A percentile compares a stretch with the other conserved stretches of the same genome.
Evolutionary conservation across 2,113 vertebrate species (phyloP).

Genomic region (Seriola rivoliana): DNA sequence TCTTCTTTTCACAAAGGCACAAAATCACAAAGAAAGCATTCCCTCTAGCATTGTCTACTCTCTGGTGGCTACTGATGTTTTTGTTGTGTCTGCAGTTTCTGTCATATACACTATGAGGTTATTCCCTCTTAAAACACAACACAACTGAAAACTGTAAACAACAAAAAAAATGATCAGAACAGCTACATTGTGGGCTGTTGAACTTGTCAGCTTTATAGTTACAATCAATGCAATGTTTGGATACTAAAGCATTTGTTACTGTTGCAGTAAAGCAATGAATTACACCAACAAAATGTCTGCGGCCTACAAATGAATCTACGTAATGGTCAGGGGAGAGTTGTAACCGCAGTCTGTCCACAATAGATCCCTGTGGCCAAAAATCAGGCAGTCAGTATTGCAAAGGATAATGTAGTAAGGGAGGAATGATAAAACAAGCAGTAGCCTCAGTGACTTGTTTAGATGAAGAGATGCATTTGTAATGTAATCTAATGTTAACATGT

Average conservation of each 20-base stretch:
- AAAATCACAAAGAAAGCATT: slow-evolving; percentile 72
- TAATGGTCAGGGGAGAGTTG: neutral
- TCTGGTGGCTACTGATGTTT: slow-evolving; percentile 63
- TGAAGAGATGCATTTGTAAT: slow-evolving; percentile 6
- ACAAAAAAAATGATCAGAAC: slow-evolving; percentile 1
- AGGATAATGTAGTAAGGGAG: neutral
- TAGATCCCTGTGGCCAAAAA: neutral
- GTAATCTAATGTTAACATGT: neutral
- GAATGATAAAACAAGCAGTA: neutral
- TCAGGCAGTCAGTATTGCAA: neutral
- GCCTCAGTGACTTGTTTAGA: neutral
- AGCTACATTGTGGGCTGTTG: neutral
- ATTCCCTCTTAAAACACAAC: slow-evolving; percentile 1
- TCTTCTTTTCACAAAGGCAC: slow-evolving; percentile 71
- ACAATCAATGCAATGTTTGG: neutral
- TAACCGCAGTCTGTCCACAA: neutral
- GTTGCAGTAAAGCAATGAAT: neutral
- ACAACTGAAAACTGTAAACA: slow-evolving; percentile 2
- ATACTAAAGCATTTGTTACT: neutral
- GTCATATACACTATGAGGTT: neutral
- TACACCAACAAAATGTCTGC: neutral
- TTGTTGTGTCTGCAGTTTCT: slow-evolving; percentile 59
- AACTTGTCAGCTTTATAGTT: neutral
- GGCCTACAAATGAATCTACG: neutral
- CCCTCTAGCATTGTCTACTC: slow-evolving; percentile 63